These are phyloP conservation scores for Rhombomys opimus DNA, from an alignment of 2,113 vertebrate species.

Conservation along the genomic window DNA sequence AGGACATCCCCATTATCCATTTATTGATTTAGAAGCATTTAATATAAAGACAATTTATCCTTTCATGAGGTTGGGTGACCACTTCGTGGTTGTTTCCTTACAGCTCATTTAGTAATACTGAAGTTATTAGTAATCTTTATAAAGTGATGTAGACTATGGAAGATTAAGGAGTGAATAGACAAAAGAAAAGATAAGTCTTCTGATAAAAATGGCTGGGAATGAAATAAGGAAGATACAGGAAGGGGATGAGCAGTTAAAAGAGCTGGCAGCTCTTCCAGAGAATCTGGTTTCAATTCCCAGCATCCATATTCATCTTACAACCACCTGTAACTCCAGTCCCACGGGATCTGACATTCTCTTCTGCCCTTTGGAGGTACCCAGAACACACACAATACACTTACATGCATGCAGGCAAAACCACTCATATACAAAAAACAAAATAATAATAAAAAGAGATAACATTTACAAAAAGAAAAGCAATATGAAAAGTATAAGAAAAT, in stretches of 20 bases:
- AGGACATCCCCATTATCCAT: neutral
- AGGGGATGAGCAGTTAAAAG: neutral
- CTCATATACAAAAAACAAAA: neutral
- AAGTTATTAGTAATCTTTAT: neutral
- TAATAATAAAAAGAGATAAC: neutral
- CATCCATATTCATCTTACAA: neutral
- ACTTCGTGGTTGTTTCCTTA: neutral
- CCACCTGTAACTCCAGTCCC: neutral
- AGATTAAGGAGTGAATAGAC: neutral
- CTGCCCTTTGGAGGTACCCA: neutral
- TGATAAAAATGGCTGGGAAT: neutral
- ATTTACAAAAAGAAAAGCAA: neutral
- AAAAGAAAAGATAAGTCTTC: neutral
- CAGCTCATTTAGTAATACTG: neutral
- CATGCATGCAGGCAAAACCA: neutral
- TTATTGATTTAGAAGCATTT: neutral
- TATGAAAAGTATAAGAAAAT: neutral
- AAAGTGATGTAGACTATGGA: neutral
- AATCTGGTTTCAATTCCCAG: neutral
- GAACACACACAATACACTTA: neutral
- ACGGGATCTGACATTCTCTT: neutral
- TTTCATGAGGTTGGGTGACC: neutral
- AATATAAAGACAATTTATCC: neutral
- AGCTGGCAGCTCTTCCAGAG: neutral
- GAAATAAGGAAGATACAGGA: neutral